Base-by-base conservation (phyloP, 1,140 invertebrate species). In the Drosophila asahinai region DNA sequence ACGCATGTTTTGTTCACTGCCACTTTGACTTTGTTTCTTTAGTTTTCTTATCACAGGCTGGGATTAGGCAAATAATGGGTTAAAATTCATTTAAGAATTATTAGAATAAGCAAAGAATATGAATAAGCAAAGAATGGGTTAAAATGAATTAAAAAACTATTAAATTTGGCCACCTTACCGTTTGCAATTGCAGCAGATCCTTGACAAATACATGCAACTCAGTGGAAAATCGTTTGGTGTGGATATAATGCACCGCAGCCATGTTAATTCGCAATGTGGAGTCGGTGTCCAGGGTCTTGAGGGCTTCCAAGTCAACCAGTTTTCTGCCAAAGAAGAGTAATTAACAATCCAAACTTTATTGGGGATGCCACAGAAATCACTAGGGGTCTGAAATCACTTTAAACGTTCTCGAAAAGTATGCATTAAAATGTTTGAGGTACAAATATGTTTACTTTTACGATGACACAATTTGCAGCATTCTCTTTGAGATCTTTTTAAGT, bases 211-310 rank as follows among this genome's bases (percentile, higher is more conserved):
- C 95, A 75, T 98, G 95, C 17, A 99, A 93, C 92, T 99, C 98
- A 0, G 95, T 95, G 36, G 98, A 95, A 94, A 99, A 99, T 55
- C 98, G 94, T 86, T 99, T 97, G 0, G 98, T 99, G 92, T 99
- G 98, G 42, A 99, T 96, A 93, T 99, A 99, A 80, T 97, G 95
- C 1, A 99, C 97, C 0, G 97, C 96, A 4, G 97, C 96, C 96
- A 97, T 97, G 81, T 96, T 95, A 3, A 98, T 92, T 62, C 95
- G 96, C 12, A 99, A 93, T 52, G 95, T 95, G 2, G 97, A 96
- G 89, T 99, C 98, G 17, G 77, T 65, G 11, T 84, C 89, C 30
- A 93, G 72, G 9, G 47, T 70, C 5, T 77, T 82, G 1, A 59
- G 33, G 6, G 59, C 65, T 38, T 86, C 86, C 51, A 64, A 57